Conservation (phyloP, 2,113 vertebrate genomes). For the Anthoscopus minutus region DNA sequence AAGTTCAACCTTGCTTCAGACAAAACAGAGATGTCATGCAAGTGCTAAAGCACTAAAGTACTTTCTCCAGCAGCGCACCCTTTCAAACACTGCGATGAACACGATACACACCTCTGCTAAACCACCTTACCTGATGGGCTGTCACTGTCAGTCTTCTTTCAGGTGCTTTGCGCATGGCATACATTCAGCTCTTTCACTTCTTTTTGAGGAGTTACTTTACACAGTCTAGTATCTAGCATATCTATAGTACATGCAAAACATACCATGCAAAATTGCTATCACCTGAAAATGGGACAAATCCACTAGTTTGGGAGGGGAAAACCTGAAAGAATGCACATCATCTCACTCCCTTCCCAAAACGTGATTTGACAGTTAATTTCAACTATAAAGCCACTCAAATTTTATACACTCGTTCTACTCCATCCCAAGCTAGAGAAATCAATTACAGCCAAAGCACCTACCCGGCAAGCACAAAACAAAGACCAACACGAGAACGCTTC, state of each 20-base stretch:
- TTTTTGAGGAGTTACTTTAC: background rate
- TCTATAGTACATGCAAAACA: background rate
- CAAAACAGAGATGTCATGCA: background rate
- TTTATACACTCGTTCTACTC: background rate
- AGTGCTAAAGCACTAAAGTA: background rate
- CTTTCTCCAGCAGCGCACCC: background rate
- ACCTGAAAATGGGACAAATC: background rate
- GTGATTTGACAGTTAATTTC: background rate
- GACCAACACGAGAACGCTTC: background rate
- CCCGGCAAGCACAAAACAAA: conserved; percentile 26
- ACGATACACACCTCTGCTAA: background rate
- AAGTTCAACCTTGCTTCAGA: background rate
- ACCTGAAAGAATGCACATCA: background rate
- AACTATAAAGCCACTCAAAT: background rate
- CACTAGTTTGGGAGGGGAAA: background rate
- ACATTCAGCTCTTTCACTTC: background rate
- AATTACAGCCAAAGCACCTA: background rate
- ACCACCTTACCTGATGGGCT: background rate
- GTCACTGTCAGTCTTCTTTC: background rate
- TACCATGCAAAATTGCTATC: background rate
- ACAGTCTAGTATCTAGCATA: background rate
- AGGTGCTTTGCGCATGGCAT: background rate
- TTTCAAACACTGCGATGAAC: background rate
- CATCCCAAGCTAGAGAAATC: background rate
- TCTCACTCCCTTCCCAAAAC: background rate